Evolutionary conservation across 2,888 invertebrate genomes (phyloP), one percentile per base, ranked within the genome.

Genomic region (Itoplectis maculator): DNA sequence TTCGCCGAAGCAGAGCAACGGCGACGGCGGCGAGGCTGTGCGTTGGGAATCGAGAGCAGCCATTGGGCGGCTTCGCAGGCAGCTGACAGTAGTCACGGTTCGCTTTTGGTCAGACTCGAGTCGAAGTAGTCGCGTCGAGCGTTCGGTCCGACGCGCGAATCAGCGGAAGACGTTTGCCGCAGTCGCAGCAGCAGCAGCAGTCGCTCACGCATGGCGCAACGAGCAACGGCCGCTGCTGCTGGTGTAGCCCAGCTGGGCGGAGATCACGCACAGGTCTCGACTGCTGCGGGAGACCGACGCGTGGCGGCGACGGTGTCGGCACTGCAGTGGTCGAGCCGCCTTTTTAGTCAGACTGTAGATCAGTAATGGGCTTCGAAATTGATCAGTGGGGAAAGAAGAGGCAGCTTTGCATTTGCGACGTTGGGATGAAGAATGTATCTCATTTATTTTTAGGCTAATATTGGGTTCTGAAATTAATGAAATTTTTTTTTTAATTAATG

Each of bases 241-340:
- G 37, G 51, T 37, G 37, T 47, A 49, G 13, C 20, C 47, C 13
- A 6, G 40, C 61, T 18, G 23, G 63, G 74, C 73, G 61, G 63
- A n/a, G n/a, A 63, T 40, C 51, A 54, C 61, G 35, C 59, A 42
- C 47, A 45, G 76, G 2, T 42, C 35, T 37, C 63, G 20, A 37
- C 45, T 70, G 40, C 42, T 61, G 40, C 77, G 63, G 15, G 23
- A 42, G 63, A 40, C 18, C 18, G 61, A 40, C 51, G 51, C 56
- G 65, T 75, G 13, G 42, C 51, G 35, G 72, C 66, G 45, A 15
- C 29, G 15, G 56, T 37, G 42, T 56, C 37, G 51, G 45, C 63
- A 73, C 68, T 81, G 81, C 81, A 74, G 81, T 81, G 59, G 81
- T 82, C 37, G 63, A 70, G 69, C 49, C 0, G 37, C 18, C 45